These are phyloP conservation scores for Margarornis squamiger DNA, from an alignment of 2,797 vertebrate species.

Conservation along the genomic window DNA sequence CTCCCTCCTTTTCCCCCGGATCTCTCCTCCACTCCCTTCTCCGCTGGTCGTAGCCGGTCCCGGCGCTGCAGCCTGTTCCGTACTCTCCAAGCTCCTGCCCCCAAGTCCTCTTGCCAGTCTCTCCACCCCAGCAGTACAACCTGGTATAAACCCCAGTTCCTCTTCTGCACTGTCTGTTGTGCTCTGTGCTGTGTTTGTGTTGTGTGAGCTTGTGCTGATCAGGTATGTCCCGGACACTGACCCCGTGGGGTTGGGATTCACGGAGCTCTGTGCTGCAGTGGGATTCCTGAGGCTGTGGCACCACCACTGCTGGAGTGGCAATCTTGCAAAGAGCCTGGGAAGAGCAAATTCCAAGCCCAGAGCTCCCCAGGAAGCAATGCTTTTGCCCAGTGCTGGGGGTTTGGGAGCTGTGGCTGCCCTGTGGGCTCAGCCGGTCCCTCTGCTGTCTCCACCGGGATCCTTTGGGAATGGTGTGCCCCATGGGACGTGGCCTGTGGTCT, in stretches of 20 bases:
- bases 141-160: conserved; percentile 87
- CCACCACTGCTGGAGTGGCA: background rate
- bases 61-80: conserved; percentile 93
- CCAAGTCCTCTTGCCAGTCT: conserved; percentile 99
- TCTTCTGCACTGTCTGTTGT: conserved; percentile 51
- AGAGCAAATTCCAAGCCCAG: background rate
- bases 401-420: background rate
- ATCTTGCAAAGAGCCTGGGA: background rate
- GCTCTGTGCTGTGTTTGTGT: conserved; percentile 37
- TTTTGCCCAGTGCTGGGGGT: background rate
- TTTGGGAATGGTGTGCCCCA: rapidly evolving
- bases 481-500: background rate
- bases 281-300: background rate
- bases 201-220: conserved; percentile 27
- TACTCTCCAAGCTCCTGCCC: conserved; percentile 97
- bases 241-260: background rate
- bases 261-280: background rate
- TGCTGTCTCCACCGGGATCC: rapidly evolving
- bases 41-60: conserved; percentile 85
- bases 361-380: background rate
- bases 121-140: conserved; percentile 99
- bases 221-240: rapidly evolving
- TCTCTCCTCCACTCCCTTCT: conserved; percentile 2
- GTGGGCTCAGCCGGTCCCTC: background rate
- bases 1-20: background rate